Conservation (phyloP, 1,140 invertebrate genomes). For the Mactra quadrangularis region DNA sequence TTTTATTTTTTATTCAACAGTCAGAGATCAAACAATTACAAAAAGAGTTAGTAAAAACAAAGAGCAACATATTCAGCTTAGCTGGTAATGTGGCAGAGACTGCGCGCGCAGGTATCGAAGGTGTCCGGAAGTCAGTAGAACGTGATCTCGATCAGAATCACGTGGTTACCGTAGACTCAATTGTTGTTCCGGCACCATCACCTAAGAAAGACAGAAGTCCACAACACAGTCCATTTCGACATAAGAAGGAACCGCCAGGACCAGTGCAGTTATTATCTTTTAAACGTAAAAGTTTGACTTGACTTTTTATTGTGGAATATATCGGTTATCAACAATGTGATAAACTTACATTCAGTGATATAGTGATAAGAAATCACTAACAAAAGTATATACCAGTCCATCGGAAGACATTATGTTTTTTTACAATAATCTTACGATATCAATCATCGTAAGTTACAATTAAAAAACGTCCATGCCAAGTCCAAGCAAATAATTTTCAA, state of each 20-base stretch:
- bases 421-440: no score
- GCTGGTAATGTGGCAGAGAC: slow-evolving; percentile 44
- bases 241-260: slow-evolving; percentile 14
- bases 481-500: no score
- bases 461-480: no score
- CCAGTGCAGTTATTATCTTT: slow-evolving; percentile 46
- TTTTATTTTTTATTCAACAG: slow-evolving; percentile 45
- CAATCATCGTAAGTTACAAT: no score
- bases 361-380: no score
- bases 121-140: slow-evolving; percentile 20
- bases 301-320: not conserved
- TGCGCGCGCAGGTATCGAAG: slow-evolving; percentile 20
- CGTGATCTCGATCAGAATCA: slow-evolving; percentile 7
- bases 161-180: slow-evolving; percentile 4
- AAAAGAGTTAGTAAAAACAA: slow-evolving; percentile 66
- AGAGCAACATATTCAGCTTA: slow-evolving; percentile 46
- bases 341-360: no score
- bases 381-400: no score
- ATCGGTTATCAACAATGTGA: not conserved
- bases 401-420: no score
- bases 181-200: not conserved
- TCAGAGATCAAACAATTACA: slow-evolving; percentile 64
- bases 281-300: slow-evolving; percentile 42
- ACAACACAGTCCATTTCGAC: slow-evolving; percentile 44
- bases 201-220: slow-evolving; percentile 1